phyloP scores from a whole-genome alignment of 92 coral and sea anemone species.

The Micromussa lordhowensis region DNA sequence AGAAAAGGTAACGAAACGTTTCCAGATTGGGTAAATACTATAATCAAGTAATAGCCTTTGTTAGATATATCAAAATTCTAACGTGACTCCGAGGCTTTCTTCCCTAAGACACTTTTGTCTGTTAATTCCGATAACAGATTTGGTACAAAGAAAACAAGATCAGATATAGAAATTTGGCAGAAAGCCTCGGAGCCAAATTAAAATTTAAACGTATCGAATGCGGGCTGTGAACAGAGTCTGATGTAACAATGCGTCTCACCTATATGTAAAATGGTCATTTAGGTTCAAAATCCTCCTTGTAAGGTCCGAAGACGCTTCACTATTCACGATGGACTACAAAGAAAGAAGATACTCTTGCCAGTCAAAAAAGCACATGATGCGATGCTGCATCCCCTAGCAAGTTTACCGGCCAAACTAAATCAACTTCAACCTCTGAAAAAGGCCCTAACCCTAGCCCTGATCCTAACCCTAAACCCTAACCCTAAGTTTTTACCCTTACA shows the following conservation, averaged over 20 bases:
- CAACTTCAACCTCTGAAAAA: not conserved
- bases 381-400: not conserved
- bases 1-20: not conserved
- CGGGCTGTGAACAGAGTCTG: not conserved
- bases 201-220: no score
- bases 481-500: no score
- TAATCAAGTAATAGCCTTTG: not conserved
- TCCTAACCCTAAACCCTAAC: no score
- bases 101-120: no score
- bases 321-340: constrained; percentile 87
- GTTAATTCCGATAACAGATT: no score
- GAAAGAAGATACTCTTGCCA: not conserved
- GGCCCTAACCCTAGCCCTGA: no score
- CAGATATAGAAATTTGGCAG: no score
- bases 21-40: not conserved
- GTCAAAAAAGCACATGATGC: not conserved
- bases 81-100: no score
- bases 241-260: constrained; percentile 43
- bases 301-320: constrained; percentile 87
- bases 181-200: no score
- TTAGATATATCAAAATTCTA: no score
- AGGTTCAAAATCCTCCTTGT: constrained; percentile 79
- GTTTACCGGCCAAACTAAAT: not conserved
- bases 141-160: no score
- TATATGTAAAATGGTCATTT: constrained; percentile 95